phyloP scores from a whole-genome alignment of 2,113 vertebrate genomes.

The Coracopsis vasa region DNA sequence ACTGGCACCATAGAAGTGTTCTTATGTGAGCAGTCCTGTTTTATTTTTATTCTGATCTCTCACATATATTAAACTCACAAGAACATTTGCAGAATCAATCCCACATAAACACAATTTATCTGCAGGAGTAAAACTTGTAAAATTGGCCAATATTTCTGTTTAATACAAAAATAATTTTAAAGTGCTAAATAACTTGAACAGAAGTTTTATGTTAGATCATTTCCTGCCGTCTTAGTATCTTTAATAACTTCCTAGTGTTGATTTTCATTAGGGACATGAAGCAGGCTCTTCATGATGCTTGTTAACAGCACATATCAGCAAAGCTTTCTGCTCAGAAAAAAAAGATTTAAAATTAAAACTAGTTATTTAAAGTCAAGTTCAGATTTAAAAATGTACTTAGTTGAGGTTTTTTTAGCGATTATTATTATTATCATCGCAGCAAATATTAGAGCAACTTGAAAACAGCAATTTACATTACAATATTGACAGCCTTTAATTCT shows the following conservation, averaged over 20 bases:
- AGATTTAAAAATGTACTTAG: not conserved
- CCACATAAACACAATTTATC: not conserved
- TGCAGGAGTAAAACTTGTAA: not conserved
- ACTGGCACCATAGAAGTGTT: not conserved
- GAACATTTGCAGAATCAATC: not conserved
- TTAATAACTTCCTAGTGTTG: not conserved
- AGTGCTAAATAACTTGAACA: not conserved
- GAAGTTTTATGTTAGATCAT: not conserved
- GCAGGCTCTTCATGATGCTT: conserved; percentile 2
- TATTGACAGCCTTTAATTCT: not conserved
- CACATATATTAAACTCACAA: not conserved
- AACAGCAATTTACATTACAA: not conserved
- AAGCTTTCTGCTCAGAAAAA: not conserved
- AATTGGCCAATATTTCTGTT: not conserved
- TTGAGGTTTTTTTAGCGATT: not conserved
- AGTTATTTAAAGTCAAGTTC: not conserved
- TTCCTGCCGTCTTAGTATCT: not conserved
- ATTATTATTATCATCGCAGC: not conserved
- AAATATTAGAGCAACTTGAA: not conserved
- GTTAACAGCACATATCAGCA: not conserved
- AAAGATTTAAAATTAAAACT: not conserved
- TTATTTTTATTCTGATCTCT: not conserved
- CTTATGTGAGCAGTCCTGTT: not conserved
- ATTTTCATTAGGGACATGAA: not conserved
- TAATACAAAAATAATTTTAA: not conserved